Evolutionary conservation across 1,140 invertebrate genomes (phyloP), one percentile per base, ranked within the genome.

Genomic region (Tribolium madens): DNA sequence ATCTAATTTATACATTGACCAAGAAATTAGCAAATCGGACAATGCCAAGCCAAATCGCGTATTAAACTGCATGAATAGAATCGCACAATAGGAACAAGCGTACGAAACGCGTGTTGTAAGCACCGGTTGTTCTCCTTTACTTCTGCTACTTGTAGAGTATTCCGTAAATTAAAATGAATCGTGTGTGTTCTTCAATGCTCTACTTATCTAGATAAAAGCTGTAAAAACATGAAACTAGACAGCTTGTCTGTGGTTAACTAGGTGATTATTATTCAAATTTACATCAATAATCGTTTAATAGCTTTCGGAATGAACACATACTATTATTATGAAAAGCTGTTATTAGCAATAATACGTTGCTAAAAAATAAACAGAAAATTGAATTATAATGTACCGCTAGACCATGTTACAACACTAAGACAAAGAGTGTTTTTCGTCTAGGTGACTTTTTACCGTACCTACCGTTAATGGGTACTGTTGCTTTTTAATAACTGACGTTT

Each of bases 181-280:
- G 17, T 42, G 26, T 64, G 14, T 13, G 57, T 33, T 64, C 18
- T 64, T 64, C 17, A 21, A 18, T 57, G 57, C 26, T 31, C 57
- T 9, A 64, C 57, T 64, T 64, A 64, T 64, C 57, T 33, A 64
- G 10, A 64, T 64, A 64, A 64, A 64, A 9, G 26, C 14, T 7
- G 26, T 64, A 64, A 64, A 64, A 64, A 64, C 21, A 64, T 57
- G 15, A 26, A 33, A 26, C 57, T 64, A 64, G 57, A 64, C 57
- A 26, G 57, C 57, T 64, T 64, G 57, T 64, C 57, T 64, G 57
- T 64, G 26, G 57, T 33, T 64, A 64, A 64, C 26, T 33, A 33
- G 57, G 21, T 14, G 57, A 64, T 64, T 64, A 64, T 64, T 12
- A 64, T 64, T 64, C 57, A 64, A 33, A 64, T 64, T 33, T 64